Conservation (phyloP, 2,797 vertebrate genomes). For the Anguilla marmorata region DNA sequence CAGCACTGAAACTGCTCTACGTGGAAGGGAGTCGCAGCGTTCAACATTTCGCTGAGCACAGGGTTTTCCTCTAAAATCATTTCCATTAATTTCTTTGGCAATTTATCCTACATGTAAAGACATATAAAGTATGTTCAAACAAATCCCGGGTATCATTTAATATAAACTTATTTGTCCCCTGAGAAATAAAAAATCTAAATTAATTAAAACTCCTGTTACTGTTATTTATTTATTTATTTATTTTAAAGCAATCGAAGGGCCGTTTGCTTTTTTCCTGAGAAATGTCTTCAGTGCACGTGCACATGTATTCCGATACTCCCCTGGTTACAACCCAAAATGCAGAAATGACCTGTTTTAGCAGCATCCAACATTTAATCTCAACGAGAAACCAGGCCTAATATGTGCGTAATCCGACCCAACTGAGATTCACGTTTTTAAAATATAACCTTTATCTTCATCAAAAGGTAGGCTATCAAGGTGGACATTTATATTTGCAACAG, state of each 20-base stretch:
- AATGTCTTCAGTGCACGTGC: background rate
- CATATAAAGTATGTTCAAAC: background rate
- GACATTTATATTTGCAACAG: too few relatives aligned
- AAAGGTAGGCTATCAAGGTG: too few relatives aligned
- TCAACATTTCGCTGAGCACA: background rate
- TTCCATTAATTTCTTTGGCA: background rate
- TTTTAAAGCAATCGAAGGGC: background rate
- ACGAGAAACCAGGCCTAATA: background rate
- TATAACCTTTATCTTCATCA: too few relatives aligned
- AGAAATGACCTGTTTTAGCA: background rate
- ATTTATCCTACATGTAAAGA: background rate
- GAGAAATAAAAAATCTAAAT: background rate
- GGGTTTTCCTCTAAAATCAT: background rate
- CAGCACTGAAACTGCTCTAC: background rate
- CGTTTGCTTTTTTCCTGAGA: background rate
- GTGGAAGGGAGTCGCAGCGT: background rate
- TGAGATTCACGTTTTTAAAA: background rate
- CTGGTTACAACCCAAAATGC: background rate
- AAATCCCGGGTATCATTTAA: background rate
- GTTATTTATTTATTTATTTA: too few relatives aligned
- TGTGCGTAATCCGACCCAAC: background rate
- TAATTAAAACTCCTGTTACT: background rate
- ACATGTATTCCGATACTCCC: background rate
- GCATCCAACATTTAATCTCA: background rate
- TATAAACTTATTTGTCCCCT: background rate